These are phyloP conservation scores for Mesocentrotus franciscanus DNA, from an alignment of 53 echinoderm and acorn worm species.

Conservation along the genomic window DNA sequence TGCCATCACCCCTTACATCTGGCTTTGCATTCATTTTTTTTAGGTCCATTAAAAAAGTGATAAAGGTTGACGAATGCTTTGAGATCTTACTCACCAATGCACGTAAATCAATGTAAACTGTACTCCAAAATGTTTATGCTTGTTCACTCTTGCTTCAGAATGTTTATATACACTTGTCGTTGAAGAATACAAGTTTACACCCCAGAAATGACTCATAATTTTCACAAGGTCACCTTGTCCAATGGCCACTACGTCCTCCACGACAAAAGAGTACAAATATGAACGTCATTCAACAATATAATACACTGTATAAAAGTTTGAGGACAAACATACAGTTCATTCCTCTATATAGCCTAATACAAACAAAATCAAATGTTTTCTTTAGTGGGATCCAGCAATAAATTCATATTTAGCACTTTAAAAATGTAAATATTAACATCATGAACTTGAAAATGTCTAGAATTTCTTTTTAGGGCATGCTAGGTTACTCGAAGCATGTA, in stretches of 20 bases:
- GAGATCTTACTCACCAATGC: no score
- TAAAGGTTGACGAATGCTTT: no score
- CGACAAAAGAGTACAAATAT: neutral
- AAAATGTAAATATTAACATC: neutral
- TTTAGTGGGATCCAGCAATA: no score
- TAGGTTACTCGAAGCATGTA: neutral
- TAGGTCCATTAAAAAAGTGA: no score
- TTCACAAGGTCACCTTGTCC: neutral
- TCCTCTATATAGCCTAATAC: no score
- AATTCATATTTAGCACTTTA: neutral
- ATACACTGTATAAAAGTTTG: no score
- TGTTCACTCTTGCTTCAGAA: neutral
- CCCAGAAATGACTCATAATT: neutral
- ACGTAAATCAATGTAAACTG: no score
- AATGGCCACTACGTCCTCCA: neutral
- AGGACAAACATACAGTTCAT: no score
- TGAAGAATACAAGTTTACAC: neutral
- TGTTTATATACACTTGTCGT: neutral
- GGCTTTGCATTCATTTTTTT: no score
- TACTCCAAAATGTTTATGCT: neutral
- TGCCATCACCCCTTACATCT: no score
- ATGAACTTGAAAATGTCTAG: neutral
- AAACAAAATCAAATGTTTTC: no score
- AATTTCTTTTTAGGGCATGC: neutral
- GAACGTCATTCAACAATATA: no score